Conservation (phyloP, 2,113 vertebrate genomes). For the Corvus hawaiiensis region DNA sequence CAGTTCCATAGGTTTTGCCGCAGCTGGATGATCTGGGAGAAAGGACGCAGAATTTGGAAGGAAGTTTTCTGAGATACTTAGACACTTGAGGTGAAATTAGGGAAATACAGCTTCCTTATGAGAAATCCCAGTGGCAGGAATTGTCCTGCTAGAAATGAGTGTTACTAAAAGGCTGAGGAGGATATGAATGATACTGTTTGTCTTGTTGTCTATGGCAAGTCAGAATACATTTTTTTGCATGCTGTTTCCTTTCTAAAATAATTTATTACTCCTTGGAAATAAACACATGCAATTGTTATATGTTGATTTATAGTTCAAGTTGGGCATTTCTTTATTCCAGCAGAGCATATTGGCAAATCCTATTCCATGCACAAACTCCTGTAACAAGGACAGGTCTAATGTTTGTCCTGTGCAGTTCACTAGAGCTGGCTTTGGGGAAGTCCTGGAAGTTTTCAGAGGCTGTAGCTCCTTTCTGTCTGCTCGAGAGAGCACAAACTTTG, state of each 20-base stretch:
- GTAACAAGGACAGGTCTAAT: background rate
- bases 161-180: background rate
- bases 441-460: background rate
- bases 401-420: background rate
- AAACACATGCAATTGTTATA: background rate
- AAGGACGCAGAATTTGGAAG: background rate
- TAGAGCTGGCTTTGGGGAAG: background rate
- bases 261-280: background rate
- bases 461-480: background rate
- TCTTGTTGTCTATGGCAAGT: background rate
- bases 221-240: background rate
- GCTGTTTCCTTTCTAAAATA: background rate
- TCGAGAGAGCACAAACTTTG: background rate
- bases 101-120: background rate
- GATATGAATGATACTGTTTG: background rate
- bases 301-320: background rate
- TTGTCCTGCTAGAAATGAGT: background rate
- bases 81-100: background rate
- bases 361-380: background rate
- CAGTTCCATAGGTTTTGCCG: rapidly evolving
- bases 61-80: background rate
- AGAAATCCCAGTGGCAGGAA: background rate
- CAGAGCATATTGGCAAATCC: background rate
- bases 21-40: background rate
- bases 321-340: background rate